These are phyloP conservation scores for Anolis sagrei DNA, from an alignment of 2,113 vertebrate genomes.

Conservation along the genomic window DNA sequence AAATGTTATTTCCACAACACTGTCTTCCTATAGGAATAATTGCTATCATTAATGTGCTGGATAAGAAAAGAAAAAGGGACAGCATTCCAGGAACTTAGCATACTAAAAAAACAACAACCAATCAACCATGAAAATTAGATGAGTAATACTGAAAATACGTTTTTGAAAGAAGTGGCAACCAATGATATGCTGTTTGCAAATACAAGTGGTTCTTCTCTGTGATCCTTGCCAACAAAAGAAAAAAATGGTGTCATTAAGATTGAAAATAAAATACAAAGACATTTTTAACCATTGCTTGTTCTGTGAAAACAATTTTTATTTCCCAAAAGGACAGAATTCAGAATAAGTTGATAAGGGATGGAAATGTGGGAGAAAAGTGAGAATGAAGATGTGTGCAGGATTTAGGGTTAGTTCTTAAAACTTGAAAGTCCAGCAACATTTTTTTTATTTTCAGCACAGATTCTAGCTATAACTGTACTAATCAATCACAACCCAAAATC, in stretches of 20 bases:
- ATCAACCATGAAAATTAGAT: neutral
- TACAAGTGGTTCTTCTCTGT: neutral
- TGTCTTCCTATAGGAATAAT: neutral
- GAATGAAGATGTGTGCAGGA: neutral
- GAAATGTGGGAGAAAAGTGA: neutral
- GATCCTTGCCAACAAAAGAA: neutral
- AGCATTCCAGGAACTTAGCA: neutral
- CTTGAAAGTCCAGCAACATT: neutral
- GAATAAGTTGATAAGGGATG: neutral
- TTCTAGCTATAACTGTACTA: neutral
- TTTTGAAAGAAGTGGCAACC: neutral
- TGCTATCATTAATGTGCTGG: neutral
- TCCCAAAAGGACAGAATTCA: neutral
- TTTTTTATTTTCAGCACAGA: neutral
- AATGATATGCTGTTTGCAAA: neutral
- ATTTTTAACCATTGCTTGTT: neutral
- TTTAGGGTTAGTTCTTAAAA: neutral
- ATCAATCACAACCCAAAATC: neutral
- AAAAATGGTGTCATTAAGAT: neutral
- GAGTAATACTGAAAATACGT: neutral
- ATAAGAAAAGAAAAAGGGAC: neutral
- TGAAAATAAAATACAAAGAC: neutral
- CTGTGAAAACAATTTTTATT: neutral
- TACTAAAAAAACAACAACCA: constrained; percentile 1
- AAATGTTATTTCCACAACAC: too few relatives aligned